These are phyloP conservation scores for Eristalinus aeneus DNA, from an alignment of 2,888 invertebrate species.

Conservation along the genomic window DNA sequence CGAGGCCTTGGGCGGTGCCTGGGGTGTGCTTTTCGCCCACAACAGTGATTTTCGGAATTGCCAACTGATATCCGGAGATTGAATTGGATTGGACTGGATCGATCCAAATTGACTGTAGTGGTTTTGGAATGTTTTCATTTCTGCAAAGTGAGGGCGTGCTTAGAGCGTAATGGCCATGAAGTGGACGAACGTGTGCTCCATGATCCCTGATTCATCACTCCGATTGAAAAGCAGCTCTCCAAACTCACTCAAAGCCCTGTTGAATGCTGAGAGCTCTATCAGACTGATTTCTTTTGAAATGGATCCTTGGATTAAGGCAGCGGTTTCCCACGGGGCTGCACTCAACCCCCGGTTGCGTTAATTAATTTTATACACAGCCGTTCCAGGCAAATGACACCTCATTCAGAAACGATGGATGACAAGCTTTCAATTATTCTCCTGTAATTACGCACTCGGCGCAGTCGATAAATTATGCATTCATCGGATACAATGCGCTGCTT, in stretches of 20 bases:
- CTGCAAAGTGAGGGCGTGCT: neutral
- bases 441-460: neutral
- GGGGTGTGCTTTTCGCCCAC: constrained; percentile 5
- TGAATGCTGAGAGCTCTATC: no score
- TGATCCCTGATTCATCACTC: no score
- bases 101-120: constrained; percentile 18
- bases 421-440: neutral
- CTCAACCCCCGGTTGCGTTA: neutral
- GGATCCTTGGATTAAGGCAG: no score
- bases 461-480: neutral
- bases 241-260: no score
- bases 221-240: no score
- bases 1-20: neutral
- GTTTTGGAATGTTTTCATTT: neutral
- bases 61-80: constrained; percentile 14
- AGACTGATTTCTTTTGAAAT: no score
- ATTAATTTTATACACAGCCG: neutral
- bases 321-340: neutral
- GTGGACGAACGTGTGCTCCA: neutral
- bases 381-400: neutral
- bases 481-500: neutral
- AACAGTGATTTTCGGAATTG: constrained; percentile 22
- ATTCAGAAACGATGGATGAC: neutral
- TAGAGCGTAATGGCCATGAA: neutral
- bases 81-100: constrained; percentile 17